Evolutionary conservation across 64 coral and sea anemone species (phyloP), one percentile per base, ranked within the genome.

Genomic region (Orbicella faveolata): DNA sequence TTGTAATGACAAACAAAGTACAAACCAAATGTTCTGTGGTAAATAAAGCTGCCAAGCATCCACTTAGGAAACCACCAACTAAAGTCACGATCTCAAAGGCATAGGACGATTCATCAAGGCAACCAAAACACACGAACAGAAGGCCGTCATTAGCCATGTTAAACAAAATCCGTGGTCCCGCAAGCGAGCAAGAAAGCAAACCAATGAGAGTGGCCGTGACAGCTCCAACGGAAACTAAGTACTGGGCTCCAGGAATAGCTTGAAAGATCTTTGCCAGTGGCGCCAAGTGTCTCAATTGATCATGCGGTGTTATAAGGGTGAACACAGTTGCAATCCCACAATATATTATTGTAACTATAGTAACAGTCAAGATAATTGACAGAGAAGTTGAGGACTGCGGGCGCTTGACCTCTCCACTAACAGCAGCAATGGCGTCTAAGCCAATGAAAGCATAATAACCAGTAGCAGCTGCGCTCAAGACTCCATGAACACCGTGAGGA

Each of bases 241-340:
- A 89, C 34, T 89, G 65, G 33, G 75, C 88, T 9, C 75, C 63
- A 35, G 61, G 77, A 34, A 89, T 79, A 6, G 61, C 76, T 21
- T 68, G 61, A 35, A 89, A 89, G 11, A 78, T 78, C 79, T 89
- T 78, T 39, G 88, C 88, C 6, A 89, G 6, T 30, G 88, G 88
- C 1, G 88, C 88, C 16, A 89, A 69, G n/a, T 79, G 61, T n/a
- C 34, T 89, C 54, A 79, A 37, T 7, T 37, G 16, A 66, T 89
- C 7, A 33, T 79, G 79, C 4, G 88, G 76, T 12, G 75, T 34
- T 78, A 79, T 68, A n/a, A 89, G 62, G 14, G 88, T 89, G 26
- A 63, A 33, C 34, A 89, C 76, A 51, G 76, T 48, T 34, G 88
- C 66, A 11, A 79, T 48, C 0, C 75, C 88, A 68, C 77, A 89